A percentile compares a stretch with the other conserved stretches of the same genome.
phyloP scores from a whole-genome alignment of 1,140 invertebrate species.

The Drosophila baimaii region DNA sequence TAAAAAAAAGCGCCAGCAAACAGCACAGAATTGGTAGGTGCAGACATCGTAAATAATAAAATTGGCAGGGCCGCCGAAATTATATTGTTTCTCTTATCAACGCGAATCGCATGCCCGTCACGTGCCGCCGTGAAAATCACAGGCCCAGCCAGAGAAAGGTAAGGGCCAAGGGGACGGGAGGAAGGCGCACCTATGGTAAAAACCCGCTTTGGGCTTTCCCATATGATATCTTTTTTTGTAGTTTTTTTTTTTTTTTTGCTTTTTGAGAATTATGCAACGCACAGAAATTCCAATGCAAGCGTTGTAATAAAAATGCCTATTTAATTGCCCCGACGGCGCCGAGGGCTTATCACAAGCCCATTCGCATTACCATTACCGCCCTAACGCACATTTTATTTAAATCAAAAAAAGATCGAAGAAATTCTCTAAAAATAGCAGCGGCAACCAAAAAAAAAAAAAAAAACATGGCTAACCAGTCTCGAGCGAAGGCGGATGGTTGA shows the following conservation, averaged over 20 bases:
- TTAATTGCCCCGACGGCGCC: slow-evolving; percentile 73
- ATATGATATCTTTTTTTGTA: slow-evolving; percentile 21
- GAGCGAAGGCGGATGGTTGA: slow-evolving; percentile 34
- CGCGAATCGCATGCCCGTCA: slow-evolving; percentile 66
- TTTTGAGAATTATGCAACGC: slow-evolving; percentile 71
- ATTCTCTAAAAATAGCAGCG: slow-evolving; percentile 74
- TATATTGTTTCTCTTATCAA: slow-evolving; percentile 56
- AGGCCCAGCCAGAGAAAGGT: slow-evolving; percentile 21
- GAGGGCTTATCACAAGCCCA: slow-evolving; percentile 60
- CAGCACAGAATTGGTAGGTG: slow-evolving; percentile 22
- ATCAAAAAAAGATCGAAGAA: slow-evolving; percentile 49
- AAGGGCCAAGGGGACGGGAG: slow-evolving; percentile 5
- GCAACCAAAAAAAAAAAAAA: background rate
- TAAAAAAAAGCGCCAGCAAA: background rate
- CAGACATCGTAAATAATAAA: slow-evolving; percentile 62
- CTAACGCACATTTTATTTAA: slow-evolving; percentile 74
- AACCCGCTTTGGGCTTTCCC: slow-evolving; percentile 48
- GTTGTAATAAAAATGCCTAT: slow-evolving; percentile 67
- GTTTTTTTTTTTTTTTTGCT: slow-evolving; percentile 17
- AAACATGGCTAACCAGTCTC: slow-evolving; percentile 37
- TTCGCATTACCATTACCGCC: slow-evolving; percentile 52
- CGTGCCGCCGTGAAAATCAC: slow-evolving; percentile 48
- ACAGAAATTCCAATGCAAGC: slow-evolving; percentile 63
- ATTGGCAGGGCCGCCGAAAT: slow-evolving; percentile 31
- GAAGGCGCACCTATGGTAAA: slow-evolving; percentile 8